Evolutionary conservation across 2,888 invertebrate genomes (phyloP).

Genomic region (Heliconius aoede): DNA sequence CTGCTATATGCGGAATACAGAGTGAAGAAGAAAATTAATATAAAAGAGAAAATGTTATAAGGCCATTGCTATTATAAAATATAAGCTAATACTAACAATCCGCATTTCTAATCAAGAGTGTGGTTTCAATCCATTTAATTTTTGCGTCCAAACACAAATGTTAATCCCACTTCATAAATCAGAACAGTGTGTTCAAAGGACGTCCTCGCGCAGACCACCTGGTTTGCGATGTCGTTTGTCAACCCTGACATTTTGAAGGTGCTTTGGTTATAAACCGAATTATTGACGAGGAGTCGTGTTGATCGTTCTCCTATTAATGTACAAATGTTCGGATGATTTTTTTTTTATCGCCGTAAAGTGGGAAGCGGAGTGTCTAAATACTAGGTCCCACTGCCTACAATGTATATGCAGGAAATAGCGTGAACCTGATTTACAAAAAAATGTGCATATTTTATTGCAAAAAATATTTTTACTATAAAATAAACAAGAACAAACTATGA

Average conservation of each 20-base stretch:
- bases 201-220: conserved; percentile 42
- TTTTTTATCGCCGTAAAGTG: no score
- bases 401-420: no score
- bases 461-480: neutral
- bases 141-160: conserved; percentile 15
- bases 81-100: neutral
- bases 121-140: conserved; percentile 13
- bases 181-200: conserved; percentile 47
- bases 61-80: neutral
- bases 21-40: neutral
- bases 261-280: conserved; percentile 34
- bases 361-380: no score
- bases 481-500: neutral
- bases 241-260: conserved; percentile 44
- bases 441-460: neutral
- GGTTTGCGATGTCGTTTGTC: conserved; percentile 49
- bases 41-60: neutral
- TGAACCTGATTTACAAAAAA: no score
- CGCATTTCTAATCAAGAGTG: neutral
- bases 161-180: conserved; percentile 49
- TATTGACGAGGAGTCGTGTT: conserved; percentile 27
- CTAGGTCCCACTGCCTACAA: no score
- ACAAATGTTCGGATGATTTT: neutral
- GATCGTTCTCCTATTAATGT: neutral
- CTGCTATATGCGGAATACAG: neutral